phyloP scores from a whole-genome alignment of 1,140 invertebrate genomes.

The Physella acuta region DNA sequence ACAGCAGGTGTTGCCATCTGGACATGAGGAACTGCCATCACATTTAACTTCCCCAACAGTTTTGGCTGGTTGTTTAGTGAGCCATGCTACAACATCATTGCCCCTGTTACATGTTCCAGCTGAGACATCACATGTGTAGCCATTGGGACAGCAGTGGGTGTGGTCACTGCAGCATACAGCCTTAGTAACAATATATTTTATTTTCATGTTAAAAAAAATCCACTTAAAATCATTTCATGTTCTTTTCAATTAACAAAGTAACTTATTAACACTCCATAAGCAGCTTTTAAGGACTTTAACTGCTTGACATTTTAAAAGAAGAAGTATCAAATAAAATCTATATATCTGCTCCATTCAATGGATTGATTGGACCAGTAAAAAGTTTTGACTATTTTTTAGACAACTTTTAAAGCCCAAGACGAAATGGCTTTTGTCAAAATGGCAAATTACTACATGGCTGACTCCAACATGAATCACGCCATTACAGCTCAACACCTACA shows the following conservation, averaged over 20 bases:
- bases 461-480: no score
- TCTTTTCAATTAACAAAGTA: not conserved
- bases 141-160: conserved; percentile 51
- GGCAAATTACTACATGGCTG: no score
- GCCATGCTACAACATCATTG: conserved; percentile 3
- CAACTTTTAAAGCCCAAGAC: no score
- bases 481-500: no score
- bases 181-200: conserved; percentile 28
- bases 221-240: conserved; percentile 1
- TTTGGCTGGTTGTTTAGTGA: conserved; percentile 10
- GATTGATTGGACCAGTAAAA: no score
- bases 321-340: no score
- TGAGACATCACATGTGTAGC: conserved; percentile 44
- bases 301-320: no score
- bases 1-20: conserved; percentile 16
- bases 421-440: no score
- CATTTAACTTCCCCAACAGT: not conserved
- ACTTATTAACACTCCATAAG: not conserved
- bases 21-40: not conserved
- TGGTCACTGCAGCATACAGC: conserved; percentile 50
- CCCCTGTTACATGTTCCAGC: conserved; percentile 15
- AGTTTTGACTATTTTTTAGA: no score
- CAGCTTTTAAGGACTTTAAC: no score
- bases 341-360: no score
- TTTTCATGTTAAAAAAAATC: no score